Percentiles rank a stretch among this genome's conserved stretches.
Evolutionary conservation across 2,888 invertebrate genomes (phyloP).

Genomic region (Mythimna loreyi): DNA sequence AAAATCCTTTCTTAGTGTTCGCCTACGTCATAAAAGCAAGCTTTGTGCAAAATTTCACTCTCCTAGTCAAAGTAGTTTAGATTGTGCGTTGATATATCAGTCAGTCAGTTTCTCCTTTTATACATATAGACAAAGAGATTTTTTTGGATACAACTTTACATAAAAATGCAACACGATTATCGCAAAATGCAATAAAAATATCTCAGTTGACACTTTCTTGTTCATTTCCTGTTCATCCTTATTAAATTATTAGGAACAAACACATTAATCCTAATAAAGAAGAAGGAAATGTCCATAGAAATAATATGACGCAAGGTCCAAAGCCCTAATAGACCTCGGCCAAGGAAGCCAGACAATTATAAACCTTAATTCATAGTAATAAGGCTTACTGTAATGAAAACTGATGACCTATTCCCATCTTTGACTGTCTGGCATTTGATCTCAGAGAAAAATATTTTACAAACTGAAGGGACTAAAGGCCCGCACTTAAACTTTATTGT

Average conservation of each 20-base stretch:
- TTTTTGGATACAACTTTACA: too few relatives aligned
- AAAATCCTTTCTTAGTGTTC: too few relatives aligned
- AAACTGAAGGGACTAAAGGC: slow-evolving; percentile 38
- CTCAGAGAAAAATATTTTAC: slow-evolving; percentile 52
- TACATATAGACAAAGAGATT: too few relatives aligned
- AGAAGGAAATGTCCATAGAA: slow-evolving; percentile 47
- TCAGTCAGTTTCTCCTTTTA: too few relatives aligned
- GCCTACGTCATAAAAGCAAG: too few relatives aligned
- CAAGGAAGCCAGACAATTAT: slow-evolving; percentile 33
- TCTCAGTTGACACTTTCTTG: too few relatives aligned
- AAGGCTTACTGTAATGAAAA: slow-evolving; percentile 28
- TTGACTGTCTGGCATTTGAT: slow-evolving; percentile 60
- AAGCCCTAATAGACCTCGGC: slow-evolving; percentile 13
- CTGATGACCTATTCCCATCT: slow-evolving; percentile 29
- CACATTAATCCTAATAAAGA: slow-evolving; percentile 24
- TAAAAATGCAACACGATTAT: too few relatives aligned
- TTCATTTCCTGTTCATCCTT: not conserved
- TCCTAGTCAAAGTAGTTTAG: too few relatives aligned
- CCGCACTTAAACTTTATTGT: slow-evolving; percentile 48
- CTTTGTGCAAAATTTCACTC: too few relatives aligned
- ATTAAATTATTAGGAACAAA: slow-evolving; percentile 19
- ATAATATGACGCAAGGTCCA: slow-evolving; percentile 34
- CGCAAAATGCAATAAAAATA: too few relatives aligned
- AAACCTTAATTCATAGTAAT: slow-evolving; percentile 28
- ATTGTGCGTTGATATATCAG: too few relatives aligned